These are phyloP conservation scores for Cryptoblepharus egeriae DNA, from an alignment of 2,797 vertebrate genomes.

Conservation along the genomic window DNA sequence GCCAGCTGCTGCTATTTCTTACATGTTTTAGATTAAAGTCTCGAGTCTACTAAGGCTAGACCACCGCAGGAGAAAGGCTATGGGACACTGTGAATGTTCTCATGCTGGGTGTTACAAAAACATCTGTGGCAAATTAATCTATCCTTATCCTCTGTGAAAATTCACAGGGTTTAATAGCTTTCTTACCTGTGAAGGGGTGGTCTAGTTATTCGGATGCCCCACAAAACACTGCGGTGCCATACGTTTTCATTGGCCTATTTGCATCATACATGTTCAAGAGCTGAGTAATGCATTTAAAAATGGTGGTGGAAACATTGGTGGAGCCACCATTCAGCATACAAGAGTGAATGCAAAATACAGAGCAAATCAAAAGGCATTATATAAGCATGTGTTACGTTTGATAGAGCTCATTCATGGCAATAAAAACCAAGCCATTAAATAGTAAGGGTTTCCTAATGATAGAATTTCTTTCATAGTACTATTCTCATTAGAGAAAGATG, in stretches of 20 bases:
- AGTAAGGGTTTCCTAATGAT: not conserved
- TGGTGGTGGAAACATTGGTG: slow-evolving; percentile 33
- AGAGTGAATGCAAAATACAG: not conserved
- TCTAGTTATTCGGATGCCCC: slow-evolving; percentile 59
- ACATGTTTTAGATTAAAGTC: slow-evolving; percentile 65
- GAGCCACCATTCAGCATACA: slow-evolving; percentile 1
- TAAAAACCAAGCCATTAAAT: slow-evolving; percentile 1
- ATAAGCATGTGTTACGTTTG: not conserved
- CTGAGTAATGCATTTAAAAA: slow-evolving; percentile 5
- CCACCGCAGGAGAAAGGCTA: slow-evolving; percentile 61
- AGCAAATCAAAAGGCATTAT: not conserved
- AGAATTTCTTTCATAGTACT: not conserved
- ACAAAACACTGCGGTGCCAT: slow-evolving; percentile 14
- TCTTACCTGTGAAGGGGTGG: slow-evolving; percentile 68
- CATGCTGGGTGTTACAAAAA: slow-evolving; percentile 59
- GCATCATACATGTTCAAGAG: slow-evolving; percentile 38
- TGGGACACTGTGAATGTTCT: slow-evolving; percentile 63
- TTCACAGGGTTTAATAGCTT: slow-evolving; percentile 64
- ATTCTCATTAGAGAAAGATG: not conserved
- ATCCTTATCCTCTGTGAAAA: slow-evolving; percentile 71
- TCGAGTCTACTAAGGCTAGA: slow-evolving; percentile 49
- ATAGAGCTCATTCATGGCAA: not conserved
- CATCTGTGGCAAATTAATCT: slow-evolving; percentile 72
- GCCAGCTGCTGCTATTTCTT: slow-evolving; percentile 49
- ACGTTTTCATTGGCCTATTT: slow-evolving; percentile 25